A percentile compares a stretch with the other conserved stretches of the same genome.
Evolutionary conservation across 2,113 vertebrate genomes (phyloP).

Genomic region (Prunella himalayana): DNA sequence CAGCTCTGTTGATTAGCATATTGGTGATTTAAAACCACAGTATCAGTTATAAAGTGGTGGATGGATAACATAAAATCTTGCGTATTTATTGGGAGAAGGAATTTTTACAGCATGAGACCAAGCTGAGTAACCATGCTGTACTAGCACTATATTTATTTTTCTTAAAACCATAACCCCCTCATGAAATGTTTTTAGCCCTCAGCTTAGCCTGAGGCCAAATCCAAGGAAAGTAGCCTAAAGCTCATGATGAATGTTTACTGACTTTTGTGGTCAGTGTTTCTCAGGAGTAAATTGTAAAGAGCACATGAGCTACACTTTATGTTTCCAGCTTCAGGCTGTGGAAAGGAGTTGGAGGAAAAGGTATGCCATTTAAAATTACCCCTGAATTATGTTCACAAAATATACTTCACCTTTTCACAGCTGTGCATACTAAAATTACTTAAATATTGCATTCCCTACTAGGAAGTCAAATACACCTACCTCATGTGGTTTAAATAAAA

Average conservation of each 20-base stretch:
- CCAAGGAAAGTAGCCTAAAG: slow-evolving; percentile 72
- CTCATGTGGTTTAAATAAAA: slow-evolving; percentile 71
- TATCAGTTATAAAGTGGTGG: slow-evolving; percentile 24
- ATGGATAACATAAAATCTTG: slow-evolving; percentile 1
- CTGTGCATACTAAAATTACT: slow-evolving; percentile 23
- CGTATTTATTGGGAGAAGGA: background rate
- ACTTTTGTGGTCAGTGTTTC: slow-evolving; percentile 71
- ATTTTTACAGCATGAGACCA: slow-evolving; percentile 39
- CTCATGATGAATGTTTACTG: slow-evolving; percentile 73
- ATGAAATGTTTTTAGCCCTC: slow-evolving; percentile 71
- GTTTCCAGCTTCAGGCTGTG: slow-evolving; percentile 67
- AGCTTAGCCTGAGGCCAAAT: slow-evolving; percentile 77
- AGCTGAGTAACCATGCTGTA: slow-evolving; percentile 14
- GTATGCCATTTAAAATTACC: slow-evolving; percentile 41
- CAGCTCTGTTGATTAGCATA: slow-evolving; percentile 63
- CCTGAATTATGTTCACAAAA: slow-evolving; percentile 51
- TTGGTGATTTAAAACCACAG: slow-evolving; percentile 47
- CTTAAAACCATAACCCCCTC: slow-evolving; percentile 56
- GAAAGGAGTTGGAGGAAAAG: slow-evolving; percentile 29
- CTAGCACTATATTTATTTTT: slow-evolving; percentile 37
- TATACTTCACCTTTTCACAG: slow-evolving; percentile 37
- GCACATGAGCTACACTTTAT: slow-evolving; percentile 59
- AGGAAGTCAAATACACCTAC: slow-evolving; percentile 52
- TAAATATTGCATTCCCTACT: slow-evolving; percentile 65
- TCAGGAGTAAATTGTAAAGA: slow-evolving; percentile 69